These are phyloP conservation scores for Calliscelio sp. DNA, from an alignment of 2,888 invertebrate species.

Conservation along the genomic window DNA sequence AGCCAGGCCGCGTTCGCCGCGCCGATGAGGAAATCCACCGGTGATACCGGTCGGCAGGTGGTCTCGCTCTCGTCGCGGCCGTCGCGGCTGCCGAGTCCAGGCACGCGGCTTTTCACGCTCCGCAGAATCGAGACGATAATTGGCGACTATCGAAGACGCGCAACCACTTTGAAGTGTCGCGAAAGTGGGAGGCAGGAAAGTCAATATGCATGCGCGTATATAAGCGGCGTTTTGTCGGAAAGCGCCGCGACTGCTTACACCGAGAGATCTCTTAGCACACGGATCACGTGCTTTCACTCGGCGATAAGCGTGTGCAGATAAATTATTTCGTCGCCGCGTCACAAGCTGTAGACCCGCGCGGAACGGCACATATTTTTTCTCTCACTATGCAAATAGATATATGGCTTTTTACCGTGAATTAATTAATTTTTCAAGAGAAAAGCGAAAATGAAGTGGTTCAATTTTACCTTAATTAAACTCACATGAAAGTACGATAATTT, in stretches of 20 bases:
- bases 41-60: slow-evolving; percentile 71
- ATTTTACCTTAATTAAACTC: slow-evolving; percentile 48
- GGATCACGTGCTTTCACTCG: slow-evolving; percentile 46
- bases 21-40: slow-evolving; percentile 64
- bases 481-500: slow-evolving; percentile 49
- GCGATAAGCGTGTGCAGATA: slow-evolving; percentile 22
- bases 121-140: slow-evolving; percentile 72
- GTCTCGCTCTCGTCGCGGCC: slow-evolving; percentile 63
- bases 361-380: slow-evolving; percentile 4
- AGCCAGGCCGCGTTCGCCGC: slow-evolving; percentile 37
- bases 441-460: slow-evolving; percentile 15
- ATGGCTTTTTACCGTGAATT: slow-evolving; percentile 6
- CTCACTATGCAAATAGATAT: not conserved
- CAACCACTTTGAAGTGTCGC: slow-evolving; percentile 69
- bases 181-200: slow-evolving; percentile 54
- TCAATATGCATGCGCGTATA: slow-evolving; percentile 47
- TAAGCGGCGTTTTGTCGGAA: slow-evolving; percentile 52
- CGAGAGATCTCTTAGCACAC: slow-evolving; percentile 33
- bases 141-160: slow-evolving; percentile 68
- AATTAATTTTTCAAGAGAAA: slow-evolving; percentile 42
- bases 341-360: too few species aligned
- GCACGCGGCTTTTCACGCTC: slow-evolving; percentile 73
- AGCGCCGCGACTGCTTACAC: slow-evolving; percentile 17
- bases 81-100: slow-evolving; percentile 53
- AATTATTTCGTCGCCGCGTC: slow-evolving; percentile 17